Base-by-base conservation (phyloP, 2,888 invertebrate genomes). In the Acleris emargana region DNA sequence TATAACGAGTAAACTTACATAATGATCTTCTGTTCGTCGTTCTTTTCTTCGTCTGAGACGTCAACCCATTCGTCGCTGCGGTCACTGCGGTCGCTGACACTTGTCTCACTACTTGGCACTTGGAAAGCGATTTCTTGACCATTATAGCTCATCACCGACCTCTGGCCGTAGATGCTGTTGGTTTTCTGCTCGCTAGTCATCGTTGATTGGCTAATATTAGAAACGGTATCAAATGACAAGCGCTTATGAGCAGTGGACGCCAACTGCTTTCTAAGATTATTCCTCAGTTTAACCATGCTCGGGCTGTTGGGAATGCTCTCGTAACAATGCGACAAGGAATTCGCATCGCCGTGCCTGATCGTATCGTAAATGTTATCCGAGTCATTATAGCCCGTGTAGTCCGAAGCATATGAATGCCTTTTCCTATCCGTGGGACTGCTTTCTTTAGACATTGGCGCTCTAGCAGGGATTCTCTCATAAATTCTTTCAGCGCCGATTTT, bases 21-120 rank as follows among this genome's bases (percentile, higher is more conserved):
- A 54, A 94, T 92, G 72, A 94, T 93, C 71, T 93, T 90, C 71
- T 89, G 91, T 67, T 91, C 88, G 58, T 88, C 89, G 71, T 81
- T 87, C 71, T 90, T 90, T 69, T 93, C 93, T 71, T 93, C 93
- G 76, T 94, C 94, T 5, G 94, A 94, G 16, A 95, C 87, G 75
- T 95, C 95, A 49, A 95, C 93, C 95, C 95, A 95, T 73, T 95
- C 95, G 69, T 95, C 95, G 69, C 94, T 94, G 18, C 94, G 87
- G 72, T 94, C 94, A 71, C 94, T 94, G 6, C 93, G 85, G 72
- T 94, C 94, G 72, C 94, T 94, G 57, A 90, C 91, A 74, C 94
- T 94, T 28, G 93, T 87, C 75, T 94, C 94, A 72, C 94, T 94
- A 70, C 93, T 92, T 9, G 93, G 93, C 32, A 93, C 93, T 73